Evolutionary conservation across 2,797 vertebrate species (phyloP), one percentile per base, ranked within the genome.

Genomic region (Lagocephalus sceleratus): DNA sequence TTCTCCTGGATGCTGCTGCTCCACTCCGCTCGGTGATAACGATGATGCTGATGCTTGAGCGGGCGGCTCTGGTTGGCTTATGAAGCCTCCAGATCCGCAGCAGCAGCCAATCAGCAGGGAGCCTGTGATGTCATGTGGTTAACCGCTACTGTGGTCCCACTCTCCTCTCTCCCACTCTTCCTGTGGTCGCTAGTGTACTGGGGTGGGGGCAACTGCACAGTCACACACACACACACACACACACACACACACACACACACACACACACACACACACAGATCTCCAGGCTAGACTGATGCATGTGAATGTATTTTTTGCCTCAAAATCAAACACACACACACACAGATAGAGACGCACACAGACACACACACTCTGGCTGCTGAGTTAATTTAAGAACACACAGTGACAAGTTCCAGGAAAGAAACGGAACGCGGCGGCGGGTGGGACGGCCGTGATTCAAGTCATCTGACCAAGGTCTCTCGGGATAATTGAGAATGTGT

Each of bases 111-210:
- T 91, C 61, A 48, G 47, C 61, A 25, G 1, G 0, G 23, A 62
- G 75, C 47, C 23, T 60, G 78, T 89, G 87, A 89, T 87, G 88
- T 90, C 87, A 87, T 87, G 87, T 83, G 83, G 87, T 89, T 90
- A 90, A 91, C 88, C 88, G 19, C 89, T 58, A 7, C 64, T 54
- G 25, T 78, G 85, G 85, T 87, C 85, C 88, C 86, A 78, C 85
- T 89, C 85, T 86, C 51, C 72, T 77, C 79, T 82, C 89, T 88
- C 89, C 90, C 91, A 91, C 90, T 88, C 90, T 90, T 92, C 87
- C 90, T 91, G 90, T 90, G 90, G 88, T 86, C 60, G 56, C 38
- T 80, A 75, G 60, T 77, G 80, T 67, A 77, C 81, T 57, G 68
- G 68, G 62, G 71, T 69, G 60, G 68, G 63, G 60, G 61, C 68